These are phyloP conservation scores for Latrodectus elegans DNA, from an alignment of 2,888 invertebrate species.

Conservation along the genomic window DNA sequence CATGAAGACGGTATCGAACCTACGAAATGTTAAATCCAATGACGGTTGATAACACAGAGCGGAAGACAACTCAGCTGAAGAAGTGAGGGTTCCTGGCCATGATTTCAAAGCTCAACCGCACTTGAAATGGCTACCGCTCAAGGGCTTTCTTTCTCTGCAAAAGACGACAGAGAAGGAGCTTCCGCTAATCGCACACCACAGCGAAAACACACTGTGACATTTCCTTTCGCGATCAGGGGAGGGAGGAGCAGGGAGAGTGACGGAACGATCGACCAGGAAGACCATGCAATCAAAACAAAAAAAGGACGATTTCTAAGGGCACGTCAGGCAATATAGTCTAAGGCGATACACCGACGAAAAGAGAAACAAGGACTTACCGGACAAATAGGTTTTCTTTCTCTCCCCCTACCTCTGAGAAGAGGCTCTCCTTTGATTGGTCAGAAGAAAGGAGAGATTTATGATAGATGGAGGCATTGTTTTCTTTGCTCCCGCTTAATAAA, in stretches of 20 bases:
- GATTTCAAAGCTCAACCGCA: too few species aligned
- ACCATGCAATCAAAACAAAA: slow-evolving; percentile 45
- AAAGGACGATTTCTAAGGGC: slow-evolving; percentile 29
- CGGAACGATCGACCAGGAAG: slow-evolving; percentile 12
- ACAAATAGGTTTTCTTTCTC: slow-evolving; percentile 38
- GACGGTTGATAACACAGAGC: too few species aligned
- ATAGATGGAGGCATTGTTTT: slow-evolving; percentile 49
- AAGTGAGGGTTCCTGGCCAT: too few species aligned
- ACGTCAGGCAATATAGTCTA: neutral
- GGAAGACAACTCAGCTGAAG: too few species aligned
- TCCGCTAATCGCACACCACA: too few species aligned
- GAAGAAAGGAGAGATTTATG: slow-evolving; percentile 47
- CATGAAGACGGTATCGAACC: too few species aligned
- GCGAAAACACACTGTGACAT: too few species aligned
- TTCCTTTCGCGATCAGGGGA: neutral
- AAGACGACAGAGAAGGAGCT: too few species aligned
- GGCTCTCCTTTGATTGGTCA: slow-evolving; percentile 41
- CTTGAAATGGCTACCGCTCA: too few species aligned
- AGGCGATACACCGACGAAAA: slow-evolving; percentile 15
- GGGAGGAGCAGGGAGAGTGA: neutral
- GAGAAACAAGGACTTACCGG: slow-evolving; percentile 30
- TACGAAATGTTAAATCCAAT: too few species aligned
- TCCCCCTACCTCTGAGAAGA: neutral
- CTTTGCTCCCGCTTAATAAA: slow-evolving; percentile 36
- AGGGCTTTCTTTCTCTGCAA: too few species aligned